These are phyloP conservation scores for Agrochola circellaris DNA, from an alignment of 2,888 invertebrate genomes.

Conservation along the genomic window DNA sequence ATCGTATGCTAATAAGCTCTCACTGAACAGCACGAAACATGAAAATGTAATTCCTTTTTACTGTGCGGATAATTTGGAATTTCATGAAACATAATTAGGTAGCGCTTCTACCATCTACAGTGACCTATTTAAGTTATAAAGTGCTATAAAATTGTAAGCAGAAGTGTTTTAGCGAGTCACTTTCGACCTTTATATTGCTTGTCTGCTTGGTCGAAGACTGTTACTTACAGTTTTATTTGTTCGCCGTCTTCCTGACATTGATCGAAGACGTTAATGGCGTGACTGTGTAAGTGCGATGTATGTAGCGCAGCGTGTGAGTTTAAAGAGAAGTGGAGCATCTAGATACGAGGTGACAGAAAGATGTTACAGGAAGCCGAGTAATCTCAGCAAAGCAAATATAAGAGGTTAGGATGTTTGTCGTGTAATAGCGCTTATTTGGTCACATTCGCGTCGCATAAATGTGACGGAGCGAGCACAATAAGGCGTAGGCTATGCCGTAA, in stretches of 20 bases:
- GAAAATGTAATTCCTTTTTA: slow-evolving; percentile 63
- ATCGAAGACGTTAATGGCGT: slow-evolving; percentile 63
- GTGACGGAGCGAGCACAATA: slow-evolving; percentile 86
- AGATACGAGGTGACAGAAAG: slow-evolving; percentile 52
- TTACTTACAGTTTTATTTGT: slow-evolving; percentile 64
- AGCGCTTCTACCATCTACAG: slow-evolving; percentile 20
- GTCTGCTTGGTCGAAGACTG: slow-evolving; percentile 48
- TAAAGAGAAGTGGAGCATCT: slow-evolving; percentile 45
- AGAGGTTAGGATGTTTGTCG: slow-evolving; percentile 78
- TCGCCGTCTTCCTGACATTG: slow-evolving; percentile 60
- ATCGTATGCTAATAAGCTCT: slow-evolving; percentile 84
- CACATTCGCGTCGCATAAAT: slow-evolving; percentile 85
- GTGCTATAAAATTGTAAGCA: slow-evolving; percentile 33
- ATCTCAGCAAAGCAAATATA: slow-evolving; percentile 68
- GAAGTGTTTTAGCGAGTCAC: slow-evolving; percentile 56
- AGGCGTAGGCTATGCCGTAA: slow-evolving; percentile 82
- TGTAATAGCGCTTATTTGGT: slow-evolving; percentile 85
- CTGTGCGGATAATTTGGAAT: slow-evolving; percentile 38
- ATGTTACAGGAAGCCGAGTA: slow-evolving; percentile 63
- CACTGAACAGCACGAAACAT: slow-evolving; percentile 71
- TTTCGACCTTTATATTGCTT: slow-evolving; percentile 55
- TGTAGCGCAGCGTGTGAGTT: slow-evolving; percentile 33
- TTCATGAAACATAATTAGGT: slow-evolving; percentile 55
- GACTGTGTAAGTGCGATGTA: slow-evolving; percentile 42
- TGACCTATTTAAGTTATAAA: slow-evolving; percentile 31